These are phyloP conservation scores for Homalodisca vitripennis DNA, from an alignment of 1,140 invertebrate genomes.

Conservation along the genomic window DNA sequence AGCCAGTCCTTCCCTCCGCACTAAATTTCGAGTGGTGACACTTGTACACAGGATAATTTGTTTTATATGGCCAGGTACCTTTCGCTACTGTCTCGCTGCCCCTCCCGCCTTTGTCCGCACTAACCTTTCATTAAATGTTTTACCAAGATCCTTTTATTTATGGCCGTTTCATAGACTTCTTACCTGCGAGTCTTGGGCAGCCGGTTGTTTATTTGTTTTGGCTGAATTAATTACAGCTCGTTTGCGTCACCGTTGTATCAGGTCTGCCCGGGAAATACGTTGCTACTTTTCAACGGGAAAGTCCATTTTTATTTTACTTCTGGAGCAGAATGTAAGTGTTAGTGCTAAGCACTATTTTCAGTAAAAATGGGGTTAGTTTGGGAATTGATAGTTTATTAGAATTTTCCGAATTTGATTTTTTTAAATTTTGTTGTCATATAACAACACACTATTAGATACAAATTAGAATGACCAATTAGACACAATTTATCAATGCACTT, in stretches of 20 bases:
- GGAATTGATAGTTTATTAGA: no score
- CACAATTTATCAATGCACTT: no score
- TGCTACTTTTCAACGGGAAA: no score
- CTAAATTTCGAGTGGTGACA: slow-evolving; percentile 25
- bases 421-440: no score
- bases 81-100: background rate
- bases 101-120: background rate
- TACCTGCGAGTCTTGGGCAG: background rate
- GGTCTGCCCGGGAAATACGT: background rate
- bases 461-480: no score
- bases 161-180: background rate
- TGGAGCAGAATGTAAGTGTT: no score
- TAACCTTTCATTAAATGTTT: slow-evolving; percentile 15
- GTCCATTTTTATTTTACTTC: no score
- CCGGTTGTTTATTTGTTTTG: slow-evolving; percentile 14
- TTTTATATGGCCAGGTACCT: slow-evolving; percentile 17
- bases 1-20: no score
- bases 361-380: no score
- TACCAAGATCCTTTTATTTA: slow-evolving; percentile 16
- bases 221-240: background rate
- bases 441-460: no score
- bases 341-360: no score
- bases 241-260: background rate
- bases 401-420: no score
- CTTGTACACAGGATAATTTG: slow-evolving; percentile 23